These are phyloP conservation scores for Aromia moschata DNA, from an alignment of 2,888 invertebrate genomes.

Conservation along the genomic window DNA sequence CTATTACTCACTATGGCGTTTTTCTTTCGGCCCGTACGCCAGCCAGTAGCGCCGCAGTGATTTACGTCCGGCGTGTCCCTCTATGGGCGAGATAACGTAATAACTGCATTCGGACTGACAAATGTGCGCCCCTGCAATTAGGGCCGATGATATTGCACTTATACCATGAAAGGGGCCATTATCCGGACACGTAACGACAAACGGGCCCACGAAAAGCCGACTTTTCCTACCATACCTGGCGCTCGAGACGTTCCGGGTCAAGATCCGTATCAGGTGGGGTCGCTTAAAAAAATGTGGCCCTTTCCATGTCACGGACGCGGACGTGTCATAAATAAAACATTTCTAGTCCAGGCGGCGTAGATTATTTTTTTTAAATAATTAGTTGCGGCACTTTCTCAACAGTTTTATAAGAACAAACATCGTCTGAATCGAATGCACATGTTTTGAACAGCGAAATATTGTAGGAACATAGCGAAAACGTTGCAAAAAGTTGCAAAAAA, in stretches of 20 bases:
- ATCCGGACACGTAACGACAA: conserved; percentile 40
- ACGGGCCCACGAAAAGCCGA: conserved; percentile 23
- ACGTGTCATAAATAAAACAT: conserved; percentile 1
- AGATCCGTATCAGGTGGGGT: conserved; percentile 26
- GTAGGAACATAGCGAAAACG: too few species aligned
- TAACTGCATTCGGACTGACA: conserved; percentile 41
- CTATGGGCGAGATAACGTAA: conserved; percentile 24
- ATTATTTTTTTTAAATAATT: too few species aligned
- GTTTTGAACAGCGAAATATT: too few species aligned
- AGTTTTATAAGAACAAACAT: too few species aligned
- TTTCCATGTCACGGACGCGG: neutral
- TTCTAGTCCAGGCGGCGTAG: too few species aligned
- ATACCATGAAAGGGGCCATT: conserved; percentile 47
- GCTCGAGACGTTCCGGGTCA: conserved; percentile 14
- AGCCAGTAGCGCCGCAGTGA: conserved; percentile 12
- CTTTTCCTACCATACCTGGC: conserved; percentile 14
- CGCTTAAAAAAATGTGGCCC: neutral
- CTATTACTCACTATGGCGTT: too few species aligned
- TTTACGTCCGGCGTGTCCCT: conserved; percentile 15
- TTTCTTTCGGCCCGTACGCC: conserved; percentile 3
- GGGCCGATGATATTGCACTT: conserved; percentile 54
- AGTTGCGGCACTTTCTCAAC: too few species aligned
- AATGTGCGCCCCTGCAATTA: conserved; percentile 52
- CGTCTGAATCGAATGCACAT: too few species aligned
- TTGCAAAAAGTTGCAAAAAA: too few species aligned